These are phyloP conservation scores for Henricia sp. DNA, from an alignment of 53 echinoderm and acorn worm species.

Conservation along the genomic window DNA sequence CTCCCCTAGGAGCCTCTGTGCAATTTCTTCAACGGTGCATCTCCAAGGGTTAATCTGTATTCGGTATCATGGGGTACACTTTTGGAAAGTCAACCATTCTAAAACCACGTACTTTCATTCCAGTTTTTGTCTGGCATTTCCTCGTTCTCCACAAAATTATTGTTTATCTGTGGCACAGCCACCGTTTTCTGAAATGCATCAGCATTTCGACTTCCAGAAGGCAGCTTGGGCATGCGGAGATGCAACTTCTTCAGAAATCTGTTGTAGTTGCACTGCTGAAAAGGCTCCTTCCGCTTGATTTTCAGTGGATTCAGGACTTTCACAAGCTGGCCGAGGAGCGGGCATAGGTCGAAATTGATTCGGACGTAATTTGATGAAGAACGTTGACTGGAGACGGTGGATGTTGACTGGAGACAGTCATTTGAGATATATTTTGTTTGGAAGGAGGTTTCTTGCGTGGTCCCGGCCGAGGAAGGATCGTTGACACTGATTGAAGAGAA, in stretches of 20 bases:
- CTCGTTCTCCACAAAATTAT: slow-evolving; percentile 39
- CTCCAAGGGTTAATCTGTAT: too few species aligned
- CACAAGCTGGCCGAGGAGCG: slow-evolving; percentile 38
- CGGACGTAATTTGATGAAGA: neutral
- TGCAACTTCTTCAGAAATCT: slow-evolving; percentile 41
- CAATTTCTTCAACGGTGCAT: too few species aligned
- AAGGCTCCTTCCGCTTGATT: neutral
- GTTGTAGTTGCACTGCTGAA: neutral
- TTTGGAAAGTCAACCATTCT: neutral
- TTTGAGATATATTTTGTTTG: neutral
- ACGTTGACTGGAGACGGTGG: neutral
- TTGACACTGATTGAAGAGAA: too few species aligned
- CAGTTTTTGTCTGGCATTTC: neutral
- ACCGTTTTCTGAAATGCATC: neutral
- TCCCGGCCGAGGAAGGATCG: too few species aligned
- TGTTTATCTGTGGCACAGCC: slow-evolving; percentile 1
- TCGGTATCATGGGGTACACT: slow-evolving; percentile 25
- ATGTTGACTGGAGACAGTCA: too few species aligned
- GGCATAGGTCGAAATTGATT: slow-evolving; percentile 21
- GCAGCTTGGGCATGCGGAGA: slow-evolving; percentile 32
- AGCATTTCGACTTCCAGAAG: neutral
- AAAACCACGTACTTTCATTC: neutral
- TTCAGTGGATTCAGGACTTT: slow-evolving; percentile 26
- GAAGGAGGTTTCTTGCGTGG: too few species aligned
- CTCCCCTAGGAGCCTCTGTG: too few species aligned